phyloP scores from a whole-genome alignment of 2,888 invertebrate species.

The Sphinx pinastri region DNA sequence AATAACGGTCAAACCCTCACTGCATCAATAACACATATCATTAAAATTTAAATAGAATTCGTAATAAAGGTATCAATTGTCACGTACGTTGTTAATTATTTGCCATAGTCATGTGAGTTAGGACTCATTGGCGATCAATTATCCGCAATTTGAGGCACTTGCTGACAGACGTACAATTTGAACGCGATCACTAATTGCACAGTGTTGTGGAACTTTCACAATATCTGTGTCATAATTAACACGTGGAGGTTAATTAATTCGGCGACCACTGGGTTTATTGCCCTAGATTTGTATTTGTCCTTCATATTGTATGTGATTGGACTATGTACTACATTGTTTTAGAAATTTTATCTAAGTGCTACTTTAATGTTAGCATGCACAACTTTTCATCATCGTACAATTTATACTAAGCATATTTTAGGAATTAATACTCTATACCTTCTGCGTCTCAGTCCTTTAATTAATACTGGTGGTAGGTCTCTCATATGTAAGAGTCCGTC shows the following conservation, averaged over 20 bases:
- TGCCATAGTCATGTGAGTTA: constrained; percentile 64
- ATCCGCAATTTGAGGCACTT: constrained; percentile 76
- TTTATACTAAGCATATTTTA: no score
- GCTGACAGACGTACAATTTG: constrained; percentile 61
- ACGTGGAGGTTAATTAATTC: constrained; percentile 57
- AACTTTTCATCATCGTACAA: no score
- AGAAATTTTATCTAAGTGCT: no score
- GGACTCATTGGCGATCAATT: constrained; percentile 74
- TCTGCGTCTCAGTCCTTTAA: no score
- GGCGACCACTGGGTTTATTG: constrained; percentile 35
- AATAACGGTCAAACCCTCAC: no score
- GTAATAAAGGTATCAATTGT: constrained; percentile 38
- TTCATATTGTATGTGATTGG: not conserved
- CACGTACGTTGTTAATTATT: constrained; percentile 50
- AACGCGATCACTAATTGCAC: constrained; percentile 69
- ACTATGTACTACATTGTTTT: no score
- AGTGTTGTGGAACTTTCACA: constrained; percentile 65
- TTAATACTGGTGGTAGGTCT: no score
- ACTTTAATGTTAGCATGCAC: no score
- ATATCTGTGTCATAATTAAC: constrained; percentile 51
- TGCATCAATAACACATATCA: not conserved
- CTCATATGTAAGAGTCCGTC: no score
- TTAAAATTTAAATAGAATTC: constrained; percentile 9
- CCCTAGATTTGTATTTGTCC: not conserved
- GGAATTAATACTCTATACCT: no score